Conservation (phyloP, 30 jellyfish, hydroid and myxozoan genomes). For the Turritopsis rubra region DNA sequence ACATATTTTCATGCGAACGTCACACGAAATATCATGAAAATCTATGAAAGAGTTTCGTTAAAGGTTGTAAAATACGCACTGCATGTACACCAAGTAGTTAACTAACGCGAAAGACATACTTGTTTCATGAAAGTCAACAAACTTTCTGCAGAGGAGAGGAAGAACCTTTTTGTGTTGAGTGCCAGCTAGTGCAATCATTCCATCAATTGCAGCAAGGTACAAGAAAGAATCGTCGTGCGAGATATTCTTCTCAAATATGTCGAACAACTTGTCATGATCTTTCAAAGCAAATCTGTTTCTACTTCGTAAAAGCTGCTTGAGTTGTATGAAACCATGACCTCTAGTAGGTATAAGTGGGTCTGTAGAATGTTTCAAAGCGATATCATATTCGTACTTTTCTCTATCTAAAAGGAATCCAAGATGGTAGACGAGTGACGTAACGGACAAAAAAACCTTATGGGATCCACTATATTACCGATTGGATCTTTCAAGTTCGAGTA, state of each 20-base stretch:
- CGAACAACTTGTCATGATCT: constrained; percentile 34
- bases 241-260: constrained; percentile 42
- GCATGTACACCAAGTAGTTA: too few species aligned
- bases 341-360: constrained; percentile 74
- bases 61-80: too few species aligned
- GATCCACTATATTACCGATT: background rate
- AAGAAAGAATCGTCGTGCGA: constrained; percentile 66
- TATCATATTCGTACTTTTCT: constrained; percentile 25
- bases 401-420: background rate
- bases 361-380: constrained; percentile 47
- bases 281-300: constrained; percentile 43
- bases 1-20: constrained; percentile 70
- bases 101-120: too few species aligned
- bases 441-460: background rate
- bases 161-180: constrained; percentile 39
- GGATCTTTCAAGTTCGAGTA: background rate
- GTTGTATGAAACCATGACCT: constrained; percentile 74
- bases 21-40: constrained; percentile 26
- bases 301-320: constrained; percentile 37
- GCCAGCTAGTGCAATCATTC: constrained; percentile 37
- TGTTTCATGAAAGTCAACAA: constrained; percentile 33
- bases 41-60: too few species aligned
- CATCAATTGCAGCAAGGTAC: constrained; percentile 72
- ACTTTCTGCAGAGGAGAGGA: constrained; percentile 62
- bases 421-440: background rate